Evolutionary conservation across 2,113 vertebrate genomes (phyloP).

Genomic region (Podarcis cretensis): DNA sequence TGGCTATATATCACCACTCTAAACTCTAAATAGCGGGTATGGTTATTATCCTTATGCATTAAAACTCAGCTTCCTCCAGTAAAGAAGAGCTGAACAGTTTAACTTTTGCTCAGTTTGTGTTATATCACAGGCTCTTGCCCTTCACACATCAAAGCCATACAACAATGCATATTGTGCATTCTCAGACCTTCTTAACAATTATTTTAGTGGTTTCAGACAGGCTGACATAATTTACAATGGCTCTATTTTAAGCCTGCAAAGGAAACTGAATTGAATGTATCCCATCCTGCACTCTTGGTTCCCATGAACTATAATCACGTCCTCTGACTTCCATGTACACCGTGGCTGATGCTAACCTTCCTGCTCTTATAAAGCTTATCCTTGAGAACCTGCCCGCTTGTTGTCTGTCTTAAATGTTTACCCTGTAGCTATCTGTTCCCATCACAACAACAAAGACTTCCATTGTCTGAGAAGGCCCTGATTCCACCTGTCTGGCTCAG

Average conservation of each 20-base stretch:
- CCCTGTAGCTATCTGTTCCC: constrained; percentile 64
- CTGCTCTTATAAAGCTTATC: constrained; percentile 79
- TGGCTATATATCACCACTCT: not conserved
- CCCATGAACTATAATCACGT: constrained; percentile 97
- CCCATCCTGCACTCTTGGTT: constrained; percentile 98
- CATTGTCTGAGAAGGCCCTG: constrained; percentile 62
- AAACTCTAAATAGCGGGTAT: not conserved
- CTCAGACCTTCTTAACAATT: constrained; percentile 85
- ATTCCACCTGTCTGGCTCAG: constrained; percentile 56
- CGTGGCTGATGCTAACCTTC: constrained; percentile 78
- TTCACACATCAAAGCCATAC: constrained; percentile 91
- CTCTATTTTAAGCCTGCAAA: constrained; percentile 97
- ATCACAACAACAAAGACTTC: constrained; percentile 57
- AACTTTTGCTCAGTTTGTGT: constrained; percentile 72
- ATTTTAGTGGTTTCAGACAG: constrained; percentile 90
- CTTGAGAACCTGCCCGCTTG: constrained; percentile 79
- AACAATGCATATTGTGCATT: constrained; percentile 90
- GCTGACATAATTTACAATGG: constrained; percentile 97
- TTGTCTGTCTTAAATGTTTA: constrained; percentile 77
- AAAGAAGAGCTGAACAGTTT: constrained; percentile 61
- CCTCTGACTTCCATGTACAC: constrained; percentile 86
- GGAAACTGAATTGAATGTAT: constrained; percentile 99
- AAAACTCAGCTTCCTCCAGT: constrained; percentile 46
- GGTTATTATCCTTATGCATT: constrained; percentile 32
- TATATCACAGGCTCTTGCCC: constrained; percentile 86